Conservation (phyloP, 2,113 vertebrate genomes). For the Scartelaos histophorus region DNA sequence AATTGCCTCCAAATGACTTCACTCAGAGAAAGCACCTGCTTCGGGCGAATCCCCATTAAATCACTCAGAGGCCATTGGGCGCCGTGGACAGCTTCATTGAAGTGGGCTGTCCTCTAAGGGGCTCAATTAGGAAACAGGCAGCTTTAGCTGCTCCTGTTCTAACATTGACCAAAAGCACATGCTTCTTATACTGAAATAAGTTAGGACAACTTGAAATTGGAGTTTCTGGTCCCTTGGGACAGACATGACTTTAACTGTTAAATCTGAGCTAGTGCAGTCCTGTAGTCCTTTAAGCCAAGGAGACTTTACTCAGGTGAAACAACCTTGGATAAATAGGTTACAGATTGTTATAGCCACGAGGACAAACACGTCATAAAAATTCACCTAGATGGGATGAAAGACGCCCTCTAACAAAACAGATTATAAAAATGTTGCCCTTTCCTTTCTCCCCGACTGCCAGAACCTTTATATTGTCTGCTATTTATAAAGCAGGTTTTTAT, state of each 20-base stretch:
- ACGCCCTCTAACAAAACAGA: conserved; percentile 45
- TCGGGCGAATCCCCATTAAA: conserved; percentile 68
- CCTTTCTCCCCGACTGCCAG: conserved; percentile 37
- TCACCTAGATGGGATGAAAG: conserved; percentile 55
- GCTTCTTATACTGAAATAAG: conserved; percentile 27
- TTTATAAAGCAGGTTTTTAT: conserved; percentile 2
- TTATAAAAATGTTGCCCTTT: conserved; percentile 46
- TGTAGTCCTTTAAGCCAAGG: conserved; percentile 40
- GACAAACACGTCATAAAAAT: conserved; percentile 49
- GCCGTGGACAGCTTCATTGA: conserved; percentile 63
- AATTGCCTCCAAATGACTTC: conserved; percentile 77
- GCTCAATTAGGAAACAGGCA: conserved; percentile 61
- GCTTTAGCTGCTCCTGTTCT: conserved; percentile 38
- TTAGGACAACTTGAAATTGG: conserved; percentile 22
- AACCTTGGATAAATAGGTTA: conserved; percentile 58
- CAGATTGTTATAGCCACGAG: conserved; percentile 44
- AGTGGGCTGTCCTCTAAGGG: conserved; percentile 56
- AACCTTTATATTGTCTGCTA: conserved; percentile 27
- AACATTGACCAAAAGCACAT: conserved; percentile 15
- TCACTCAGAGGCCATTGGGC: conserved; percentile 66
- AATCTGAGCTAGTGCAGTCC: conserved; percentile 37
- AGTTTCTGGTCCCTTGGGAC: conserved; percentile 35
- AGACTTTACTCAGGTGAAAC: conserved; percentile 49
- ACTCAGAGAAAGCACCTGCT: conserved; percentile 77
- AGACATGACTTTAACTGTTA: conserved; percentile 34